Base-by-base conservation (phyloP, 2,797 vertebrate species). In the Lutjanus campechanus region DNA sequence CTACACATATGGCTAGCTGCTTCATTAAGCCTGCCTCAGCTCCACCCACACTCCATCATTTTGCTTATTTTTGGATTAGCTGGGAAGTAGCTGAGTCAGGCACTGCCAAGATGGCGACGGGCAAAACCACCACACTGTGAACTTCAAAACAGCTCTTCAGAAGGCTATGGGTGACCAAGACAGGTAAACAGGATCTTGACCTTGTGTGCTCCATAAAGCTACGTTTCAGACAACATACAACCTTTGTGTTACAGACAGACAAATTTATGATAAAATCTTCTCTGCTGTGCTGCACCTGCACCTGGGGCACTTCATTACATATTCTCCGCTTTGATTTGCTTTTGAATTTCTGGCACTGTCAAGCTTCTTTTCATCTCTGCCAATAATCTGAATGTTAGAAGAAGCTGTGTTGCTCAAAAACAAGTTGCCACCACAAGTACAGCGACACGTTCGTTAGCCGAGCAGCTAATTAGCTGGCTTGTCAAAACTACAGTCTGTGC, bases 381-480 rank as follows among this genome's bases (percentile, higher is more conserved):
- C 50, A 62, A 59, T 73, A 71, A 58, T 66, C 65, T 63, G 60
- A 49, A 73, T 20, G n/a, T 61, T 65, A 41, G 79, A 73, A 40
- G 4, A 59, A 66, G 44, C 29, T 29, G 55, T 20, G 49, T 7
- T 49, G 19, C 47, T 68, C 16, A 29, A 70, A 36, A 81, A 58
- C 74, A 51, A 1, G 36, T 41, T n/a, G 47, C 47, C 56, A 3
- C 44, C 62, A 58, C 72, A 73, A 73, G 51, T 20, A 20, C 68
- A 68, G 72, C 20, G 25, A 47, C 60, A 36, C 62, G 22, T 88
- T 86, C 54, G 55, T 86, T 83, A 81, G 63, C 66, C n/a, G 49
- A 84, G 47, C 77, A 54, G 83, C 79, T 90, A 88, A 90, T 92
- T 92, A 90, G 78, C 64, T 41, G 53, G 49, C 82, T 75, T 76